Evolutionary conservation across 2,797 vertebrate species (phyloP), one percentile per base, ranked within the genome.

Genomic region (Cyclopterus lumpus): DNA sequence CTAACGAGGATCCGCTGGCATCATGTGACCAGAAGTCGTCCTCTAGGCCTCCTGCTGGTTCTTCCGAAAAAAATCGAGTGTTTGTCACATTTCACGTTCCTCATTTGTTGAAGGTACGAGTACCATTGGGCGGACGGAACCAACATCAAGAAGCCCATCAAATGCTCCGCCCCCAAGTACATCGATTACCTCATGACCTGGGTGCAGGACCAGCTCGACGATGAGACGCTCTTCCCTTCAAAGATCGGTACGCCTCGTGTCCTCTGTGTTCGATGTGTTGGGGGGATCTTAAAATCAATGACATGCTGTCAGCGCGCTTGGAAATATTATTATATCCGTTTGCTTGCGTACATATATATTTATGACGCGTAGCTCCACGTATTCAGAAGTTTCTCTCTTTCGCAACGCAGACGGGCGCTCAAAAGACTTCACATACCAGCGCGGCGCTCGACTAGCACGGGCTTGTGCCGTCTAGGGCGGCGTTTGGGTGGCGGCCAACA

Each of bases 71-170:
- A n/a, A n/a, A n/a, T n/a, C n/a, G n/a, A n/a, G n/a, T n/a, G n/a
- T n/a, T n/a, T n/a, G n/a, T n/a, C n/a, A n/a, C n/a, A n/a, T n/a
- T n/a, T n/a, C n/a, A n/a, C n/a, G n/a, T 38, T 53, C 16, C 49
- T 0, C 60, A 8, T 69, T 72, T 62, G 42, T 48, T 85, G n/a
- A 78, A 99, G 98, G 82, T 99, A 99, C 0, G 98, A 99, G 78
- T 99, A 99, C 93, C 98, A 99, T 22, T 99, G 98, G 98, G 98
- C 98, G n/a, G 98, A 99, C 67, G 98, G 98, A 66, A 99, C 98
- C 51, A 99, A 99, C 93, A 98, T 99, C 77, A 99, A 99, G 94
- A 99, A 99, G 84, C 98, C 98, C 55, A 99, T 99, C 86, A 99
- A 99, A 88, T 99, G 98, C 88, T 99, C 98, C 0, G 98, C 98